Evolutionary conservation across 2,888 invertebrate species (phyloP).

Genomic region (Melanchra persicariae): DNA sequence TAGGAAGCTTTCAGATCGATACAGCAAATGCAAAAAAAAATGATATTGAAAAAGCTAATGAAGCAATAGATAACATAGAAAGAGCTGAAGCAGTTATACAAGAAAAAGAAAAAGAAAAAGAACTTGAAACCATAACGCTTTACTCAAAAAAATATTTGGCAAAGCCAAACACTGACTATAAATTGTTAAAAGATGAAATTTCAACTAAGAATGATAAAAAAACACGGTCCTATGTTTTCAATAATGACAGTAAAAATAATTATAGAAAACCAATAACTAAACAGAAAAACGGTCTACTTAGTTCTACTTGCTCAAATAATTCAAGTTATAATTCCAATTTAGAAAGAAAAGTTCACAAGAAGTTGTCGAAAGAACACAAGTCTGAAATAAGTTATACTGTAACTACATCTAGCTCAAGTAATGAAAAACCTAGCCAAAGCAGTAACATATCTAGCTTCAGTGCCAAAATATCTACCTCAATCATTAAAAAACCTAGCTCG

Average conservation of each 20-base stretch:
- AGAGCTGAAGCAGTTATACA: background rate
- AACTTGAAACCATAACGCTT: conserved; percentile 44
- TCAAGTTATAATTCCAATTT: conserved; percentile 1
- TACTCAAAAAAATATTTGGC: conserved; percentile 25
- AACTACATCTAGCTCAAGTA: conserved; percentile 12
- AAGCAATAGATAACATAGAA: background rate
- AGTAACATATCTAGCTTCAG: background rate
- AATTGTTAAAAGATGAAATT: background rate
- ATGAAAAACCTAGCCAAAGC: background rate
- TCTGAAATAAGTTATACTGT: background rate
- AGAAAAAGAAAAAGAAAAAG: background rate
- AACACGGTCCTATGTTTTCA: background rate
- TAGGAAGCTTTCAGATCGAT: background rate
- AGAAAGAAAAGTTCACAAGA: background rate
- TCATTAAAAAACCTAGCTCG: conserved; percentile 8
- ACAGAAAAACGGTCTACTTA: conserved; percentile 15
- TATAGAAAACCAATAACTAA: background rate
- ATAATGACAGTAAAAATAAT: background rate
- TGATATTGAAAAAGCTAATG: background rate
- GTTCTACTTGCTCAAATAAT: background rate
- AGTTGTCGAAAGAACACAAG: background rate
- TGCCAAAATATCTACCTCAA: background rate
- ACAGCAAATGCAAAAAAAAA: conserved; percentile 8
- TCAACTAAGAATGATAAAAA: conserved; percentile 7
- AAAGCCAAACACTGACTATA: background rate